phyloP scores from a whole-genome alignment of 2,113 vertebrate species.

The Trogon melanurus region DNA sequence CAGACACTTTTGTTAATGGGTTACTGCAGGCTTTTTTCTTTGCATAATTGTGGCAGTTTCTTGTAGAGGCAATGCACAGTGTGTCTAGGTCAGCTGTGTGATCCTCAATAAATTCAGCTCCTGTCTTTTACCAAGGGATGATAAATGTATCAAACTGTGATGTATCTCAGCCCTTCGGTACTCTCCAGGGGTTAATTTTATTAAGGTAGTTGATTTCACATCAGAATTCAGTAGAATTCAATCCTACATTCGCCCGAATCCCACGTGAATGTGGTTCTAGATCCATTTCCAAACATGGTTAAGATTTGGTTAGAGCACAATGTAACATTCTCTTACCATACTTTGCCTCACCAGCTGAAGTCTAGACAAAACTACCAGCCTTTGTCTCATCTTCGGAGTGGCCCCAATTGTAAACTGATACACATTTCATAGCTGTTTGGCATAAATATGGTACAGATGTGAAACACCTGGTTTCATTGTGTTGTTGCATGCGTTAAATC shows the following conservation, averaged over 20 bases:
- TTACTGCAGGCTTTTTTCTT: background rate
- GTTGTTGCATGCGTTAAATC: background rate
- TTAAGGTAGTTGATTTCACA: background rate
- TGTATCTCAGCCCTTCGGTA: background rate
- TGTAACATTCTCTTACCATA: background rate
- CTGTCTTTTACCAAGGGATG: background rate
- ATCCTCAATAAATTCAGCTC: background rate
- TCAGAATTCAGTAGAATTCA: background rate
- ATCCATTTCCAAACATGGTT: background rate
- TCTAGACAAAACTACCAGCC: background rate
- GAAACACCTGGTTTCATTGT: background rate
- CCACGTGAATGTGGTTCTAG: background rate
- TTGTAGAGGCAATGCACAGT: fast-evolving
- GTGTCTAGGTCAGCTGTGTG: background rate
- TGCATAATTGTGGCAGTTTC: background rate
- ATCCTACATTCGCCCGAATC: background rate
- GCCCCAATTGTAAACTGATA: background rate
- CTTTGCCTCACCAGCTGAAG: background rate
- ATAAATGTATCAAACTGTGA: background rate
- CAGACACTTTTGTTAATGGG: background rate
- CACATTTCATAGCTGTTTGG: background rate
- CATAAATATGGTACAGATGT: background rate
- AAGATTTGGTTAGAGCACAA: background rate
- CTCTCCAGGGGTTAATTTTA: background rate
- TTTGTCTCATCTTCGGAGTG: background rate